These are phyloP conservation scores for Aviceda subcristata DNA, from an alignment of 2,113 vertebrate genomes.

Conservation along the genomic window DNA sequence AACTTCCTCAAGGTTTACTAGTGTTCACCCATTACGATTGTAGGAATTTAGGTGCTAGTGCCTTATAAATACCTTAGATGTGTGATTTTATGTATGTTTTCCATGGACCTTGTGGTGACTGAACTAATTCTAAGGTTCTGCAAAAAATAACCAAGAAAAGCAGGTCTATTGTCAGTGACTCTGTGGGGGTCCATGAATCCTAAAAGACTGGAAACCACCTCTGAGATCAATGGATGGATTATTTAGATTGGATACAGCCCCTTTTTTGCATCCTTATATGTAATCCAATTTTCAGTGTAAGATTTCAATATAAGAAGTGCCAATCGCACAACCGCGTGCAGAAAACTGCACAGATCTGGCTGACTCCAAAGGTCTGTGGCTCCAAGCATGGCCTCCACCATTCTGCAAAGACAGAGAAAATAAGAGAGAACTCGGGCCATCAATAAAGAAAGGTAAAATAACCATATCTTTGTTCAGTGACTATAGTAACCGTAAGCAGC, in stretches of 20 bases:
- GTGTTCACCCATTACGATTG: not conserved
- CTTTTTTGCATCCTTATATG: not conserved
- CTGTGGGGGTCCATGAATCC: not conserved
- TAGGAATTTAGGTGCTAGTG: not conserved
- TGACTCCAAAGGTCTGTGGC: not conserved
- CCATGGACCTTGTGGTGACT: not conserved
- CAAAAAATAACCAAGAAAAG: not conserved
- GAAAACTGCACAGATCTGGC: not conserved
- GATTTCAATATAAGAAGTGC: not conserved
- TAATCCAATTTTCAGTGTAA: not conserved
- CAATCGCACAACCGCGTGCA: not conserved
- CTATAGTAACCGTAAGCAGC: conserved; percentile 29
- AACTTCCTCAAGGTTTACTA: not conserved
- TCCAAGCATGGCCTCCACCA: not conserved
- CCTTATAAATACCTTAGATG: not conserved
- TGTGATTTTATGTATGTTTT: not conserved
- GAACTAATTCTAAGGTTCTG: not conserved
- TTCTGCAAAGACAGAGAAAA: conserved; percentile 13
- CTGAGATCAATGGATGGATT: not conserved
- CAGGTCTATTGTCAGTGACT: not conserved
- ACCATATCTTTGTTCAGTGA: conserved; percentile 26
- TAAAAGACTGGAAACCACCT: not conserved
- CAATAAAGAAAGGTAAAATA: conserved; percentile 48
- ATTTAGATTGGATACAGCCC: not conserved
- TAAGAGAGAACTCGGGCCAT: not conserved